Evolutionary conservation across 2,113 vertebrate species (phyloP), one percentile per base, ranked within the genome.

Genomic region (Dicrurus megarhynchus): DNA sequence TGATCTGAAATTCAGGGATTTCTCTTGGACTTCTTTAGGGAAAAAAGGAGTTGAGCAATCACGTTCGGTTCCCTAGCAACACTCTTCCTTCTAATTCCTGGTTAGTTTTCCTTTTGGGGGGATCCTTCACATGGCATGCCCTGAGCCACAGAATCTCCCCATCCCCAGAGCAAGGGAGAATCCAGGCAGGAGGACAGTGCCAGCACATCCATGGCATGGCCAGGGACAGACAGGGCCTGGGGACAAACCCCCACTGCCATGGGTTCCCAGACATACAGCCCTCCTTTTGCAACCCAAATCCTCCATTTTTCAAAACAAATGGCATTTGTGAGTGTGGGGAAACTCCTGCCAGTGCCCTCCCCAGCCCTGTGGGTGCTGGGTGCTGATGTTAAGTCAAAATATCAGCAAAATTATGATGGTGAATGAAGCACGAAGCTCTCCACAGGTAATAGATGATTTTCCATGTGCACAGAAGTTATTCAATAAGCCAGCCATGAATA

Each of bases 41-140:
- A 37, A 64, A 74, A 73, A 74, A 74, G 35, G 65, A 93, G 84
- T 57, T 35, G 68, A 89, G 86, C 12, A 7, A 79, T 92, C 81
- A 26, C 3, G 8, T 68, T 82, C 10, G 1, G 96, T 97, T 97
- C 76, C 97, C 90, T 97, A 96, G 96, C 96, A 97, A 97, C 96
- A 27, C 64, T 26, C 44, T 71, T 86, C 64, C 56, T 93, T 77
- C 92, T 63, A 55, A 46, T 79, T 92, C 69, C 55, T 32, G 46
- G 33, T 39, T 55, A 22, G 59, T 74, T 68, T 88, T 64, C 22
- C 10, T 42, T 49, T n/a, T 23, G 35, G 68, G 46, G 80, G 41
- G 57, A 61, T 55, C 82, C 81, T 87, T 83, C 70, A 33, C 8
- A 5, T 42, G 13, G 42, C 52, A 20, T 82, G 50, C 70, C 69